Conservation (phyloP, 2,888 invertebrate genomes). For the Sminthurinus aureus region DNA sequence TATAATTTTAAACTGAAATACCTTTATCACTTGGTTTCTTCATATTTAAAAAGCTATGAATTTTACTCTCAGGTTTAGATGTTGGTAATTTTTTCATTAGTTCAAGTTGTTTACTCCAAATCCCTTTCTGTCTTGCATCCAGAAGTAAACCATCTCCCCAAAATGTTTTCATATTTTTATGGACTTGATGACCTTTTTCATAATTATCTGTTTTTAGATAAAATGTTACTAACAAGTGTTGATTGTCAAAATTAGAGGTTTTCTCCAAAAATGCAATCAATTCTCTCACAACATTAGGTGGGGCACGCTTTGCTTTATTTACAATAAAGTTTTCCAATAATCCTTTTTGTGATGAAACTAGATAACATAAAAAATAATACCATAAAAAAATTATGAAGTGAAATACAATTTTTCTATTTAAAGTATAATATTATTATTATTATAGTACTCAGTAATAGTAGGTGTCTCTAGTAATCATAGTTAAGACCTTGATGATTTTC, state of each 20-base stretch:
- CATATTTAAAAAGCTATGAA: slow-evolving; percentile 39
- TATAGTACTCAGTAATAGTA: too few relatives aligned
- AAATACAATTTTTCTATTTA: neutral
- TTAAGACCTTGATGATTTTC: neutral
- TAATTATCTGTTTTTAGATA: slow-evolving; percentile 19
- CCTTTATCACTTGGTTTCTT: slow-evolving; percentile 25
- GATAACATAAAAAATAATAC: neutral
- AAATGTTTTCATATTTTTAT: slow-evolving; percentile 28
- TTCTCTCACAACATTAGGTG: slow-evolving; percentile 11
- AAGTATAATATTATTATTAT: too few relatives aligned
- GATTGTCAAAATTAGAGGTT: slow-evolving; percentile 26
- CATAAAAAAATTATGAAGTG: neutral
- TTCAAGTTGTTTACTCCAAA: slow-evolving; percentile 15
- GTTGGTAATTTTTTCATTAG: slow-evolving; percentile 15
- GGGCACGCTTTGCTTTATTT: slow-evolving; percentile 2
- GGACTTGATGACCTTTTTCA: slow-evolving; percentile 31
- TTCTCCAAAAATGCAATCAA: slow-evolving; percentile 30
- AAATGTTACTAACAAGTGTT: slow-evolving; percentile 24
- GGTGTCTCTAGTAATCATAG: neutral
- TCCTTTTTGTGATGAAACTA: slow-evolving; percentile 32
- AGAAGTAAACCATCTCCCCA: slow-evolving; percentile 35
- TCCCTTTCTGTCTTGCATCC: slow-evolving; percentile 25
- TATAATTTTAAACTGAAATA: neutral
- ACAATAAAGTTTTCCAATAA: slow-evolving; percentile 40
- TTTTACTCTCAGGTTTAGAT: slow-evolving; percentile 26